A percentile compares a stretch with the other conserved stretches of the same genome.
Conservation (phyloP, 2,797 vertebrate genomes). For the Microhierax caerulescens region DNA sequence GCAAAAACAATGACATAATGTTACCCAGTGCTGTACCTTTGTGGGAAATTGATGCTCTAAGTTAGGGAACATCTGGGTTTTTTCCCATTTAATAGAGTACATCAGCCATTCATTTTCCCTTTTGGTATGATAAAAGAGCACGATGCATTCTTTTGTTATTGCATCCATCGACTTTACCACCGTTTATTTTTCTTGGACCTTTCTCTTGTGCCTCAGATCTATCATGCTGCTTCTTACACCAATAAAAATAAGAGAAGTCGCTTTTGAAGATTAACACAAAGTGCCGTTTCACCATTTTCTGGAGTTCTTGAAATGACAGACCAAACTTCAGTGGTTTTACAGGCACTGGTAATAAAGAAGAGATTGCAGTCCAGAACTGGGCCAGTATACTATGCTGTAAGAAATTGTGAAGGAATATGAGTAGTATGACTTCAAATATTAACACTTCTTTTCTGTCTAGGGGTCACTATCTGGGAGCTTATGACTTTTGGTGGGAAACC, state of each 20-base stretch:
- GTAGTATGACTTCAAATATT: background rate
- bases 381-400: background rate
- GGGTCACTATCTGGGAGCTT: conserved; percentile 97
- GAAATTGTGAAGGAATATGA: background rate
- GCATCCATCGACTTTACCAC: background rate
- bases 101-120: background rate
- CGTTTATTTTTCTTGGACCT: background rate
- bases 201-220: background rate
- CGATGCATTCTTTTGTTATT: background rate
- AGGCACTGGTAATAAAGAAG: background rate
- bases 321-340: background rate
- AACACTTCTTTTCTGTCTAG: conserved; percentile 59
- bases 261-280: background rate
- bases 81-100: background rate
- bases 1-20: background rate
- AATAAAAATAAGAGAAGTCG: background rate
- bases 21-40: background rate
- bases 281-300: background rate
- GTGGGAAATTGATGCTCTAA: background rate
- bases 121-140: background rate
- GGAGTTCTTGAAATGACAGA: background rate
- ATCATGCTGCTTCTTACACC: background rate
- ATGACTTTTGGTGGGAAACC: conserved; percentile 99
- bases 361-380: background rate
- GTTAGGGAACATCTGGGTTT: background rate